Percentiles rank a stretch among this genome's conserved stretches.
Conservation (phyloP, 2,113 vertebrate genomes). For the rabbit (Oryctolagus cuniculus) region DNA sequence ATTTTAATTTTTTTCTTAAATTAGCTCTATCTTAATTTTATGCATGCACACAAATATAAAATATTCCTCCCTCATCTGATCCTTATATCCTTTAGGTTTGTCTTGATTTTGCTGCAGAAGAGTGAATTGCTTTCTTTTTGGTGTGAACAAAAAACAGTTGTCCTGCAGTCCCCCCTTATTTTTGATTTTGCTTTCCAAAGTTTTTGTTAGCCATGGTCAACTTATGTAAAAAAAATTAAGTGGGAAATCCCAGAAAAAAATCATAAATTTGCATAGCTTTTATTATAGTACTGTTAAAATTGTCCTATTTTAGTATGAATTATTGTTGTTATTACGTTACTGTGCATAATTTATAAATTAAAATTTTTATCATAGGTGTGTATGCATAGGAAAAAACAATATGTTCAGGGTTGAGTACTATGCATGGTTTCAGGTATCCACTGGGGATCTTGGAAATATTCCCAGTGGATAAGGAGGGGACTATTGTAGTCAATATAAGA, state of each 20-base stretch:
- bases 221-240: not conserved
- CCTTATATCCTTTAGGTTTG: not conserved
- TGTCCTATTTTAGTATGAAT: not conserved
- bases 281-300: not conserved
- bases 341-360: not conserved
- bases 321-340: not conserved
- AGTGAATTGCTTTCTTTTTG: not conserved
- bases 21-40: not conserved
- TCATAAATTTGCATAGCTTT: not conserved
- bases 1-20: not conserved
- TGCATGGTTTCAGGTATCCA: not conserved
- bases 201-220: not conserved
- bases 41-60: not conserved
- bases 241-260: not conserved
- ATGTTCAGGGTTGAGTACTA: not conserved
- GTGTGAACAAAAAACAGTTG: conserved; percentile 13
- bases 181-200: not conserved
- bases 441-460: not conserved
- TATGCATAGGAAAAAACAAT: not conserved
- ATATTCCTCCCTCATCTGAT: not conserved
- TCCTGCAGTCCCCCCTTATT: not conserved
- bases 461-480: not conserved
- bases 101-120: conserved; percentile 23
- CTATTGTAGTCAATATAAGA: not conserved
- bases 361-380: not conserved